A percentile compares a stretch with the other conserved stretches of the same genome.
Evolutionary conservation across 2,888 invertebrate species (phyloP).

Genomic region (Rambutsinella grinnellia): DNA sequence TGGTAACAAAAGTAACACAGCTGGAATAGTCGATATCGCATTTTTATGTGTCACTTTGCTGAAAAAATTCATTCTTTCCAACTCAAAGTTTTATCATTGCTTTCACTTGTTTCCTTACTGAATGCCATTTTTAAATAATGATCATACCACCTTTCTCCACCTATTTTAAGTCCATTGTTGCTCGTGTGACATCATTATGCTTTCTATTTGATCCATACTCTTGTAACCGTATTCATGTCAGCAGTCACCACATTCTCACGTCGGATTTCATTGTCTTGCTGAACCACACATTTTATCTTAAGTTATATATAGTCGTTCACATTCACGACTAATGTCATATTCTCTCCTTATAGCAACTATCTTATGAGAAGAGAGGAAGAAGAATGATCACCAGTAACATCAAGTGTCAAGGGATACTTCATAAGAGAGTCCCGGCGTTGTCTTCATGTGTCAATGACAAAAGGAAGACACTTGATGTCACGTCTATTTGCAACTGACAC

Average conservation of each 20-base stretch:
- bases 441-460: slow-evolving; percentile 46
- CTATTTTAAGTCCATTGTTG: background rate
- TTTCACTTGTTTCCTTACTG: too few species aligned
- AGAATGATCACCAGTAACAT: background rate
- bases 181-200: background rate
- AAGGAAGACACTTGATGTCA: slow-evolving; percentile 44
- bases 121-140: background rate
- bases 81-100: too few species aligned
- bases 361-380: too few species aligned
- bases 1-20: too few species aligned
- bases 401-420: slow-evolving; percentile 48
- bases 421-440: slow-evolving; percentile 19
- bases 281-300: too few species aligned
- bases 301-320: too few species aligned
- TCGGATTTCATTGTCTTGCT: background rate
- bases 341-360: too few species aligned
- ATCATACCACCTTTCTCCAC: background rate
- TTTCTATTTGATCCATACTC: background rate
- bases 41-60: too few species aligned
- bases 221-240: background rate
- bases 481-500: slow-evolving; percentile 6
- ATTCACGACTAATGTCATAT: too few species aligned
- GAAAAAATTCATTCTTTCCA: too few species aligned
- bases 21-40: too few species aligned
- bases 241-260: background rate